A percentile compares a stretch with the other conserved stretches of the same genome.
phyloP scores from a whole-genome alignment of 1,140 invertebrate species.

The Lasioglossum baleicum region DNA sequence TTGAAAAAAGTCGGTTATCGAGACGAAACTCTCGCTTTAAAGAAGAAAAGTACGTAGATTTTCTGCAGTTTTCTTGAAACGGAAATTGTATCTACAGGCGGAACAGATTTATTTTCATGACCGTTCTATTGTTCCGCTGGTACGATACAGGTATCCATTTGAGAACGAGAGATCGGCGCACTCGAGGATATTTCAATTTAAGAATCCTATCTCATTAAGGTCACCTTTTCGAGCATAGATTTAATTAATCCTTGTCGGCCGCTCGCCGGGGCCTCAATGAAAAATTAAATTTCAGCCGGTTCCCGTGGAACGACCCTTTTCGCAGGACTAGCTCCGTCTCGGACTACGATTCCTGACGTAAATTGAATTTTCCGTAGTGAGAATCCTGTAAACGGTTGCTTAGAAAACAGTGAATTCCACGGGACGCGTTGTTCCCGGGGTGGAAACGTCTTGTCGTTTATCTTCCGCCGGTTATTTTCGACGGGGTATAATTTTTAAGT shows the following conservation, averaged over 20 bases:
- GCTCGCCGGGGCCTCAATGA: not conserved
- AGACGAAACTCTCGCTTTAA: no score
- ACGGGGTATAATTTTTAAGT: not conserved
- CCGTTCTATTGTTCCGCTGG: not conserved
- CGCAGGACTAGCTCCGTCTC: no score
- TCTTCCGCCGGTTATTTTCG: not conserved
- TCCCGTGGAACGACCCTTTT: not conserved
- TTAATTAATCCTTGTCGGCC: conserved; percentile 27
- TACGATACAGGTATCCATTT: not conserved
- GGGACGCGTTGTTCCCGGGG: no score
- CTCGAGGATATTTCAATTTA: conserved; percentile 13
- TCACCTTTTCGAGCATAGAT: conserved; percentile 13
- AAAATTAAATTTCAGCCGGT: conserved; percentile 23
- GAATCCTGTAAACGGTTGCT: not conserved
- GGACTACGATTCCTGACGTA: not conserved
- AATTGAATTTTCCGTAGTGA: not conserved
- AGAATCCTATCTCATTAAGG: conserved; percentile 27
- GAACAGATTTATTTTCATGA: not conserved
- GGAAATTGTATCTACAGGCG: not conserved
- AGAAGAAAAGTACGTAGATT: no score
- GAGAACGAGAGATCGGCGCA: not conserved
- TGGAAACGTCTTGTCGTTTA: not conserved
- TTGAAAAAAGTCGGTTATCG: no score
- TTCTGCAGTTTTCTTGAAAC: not conserved
- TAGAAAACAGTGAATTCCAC: not conserved